Percentiles rank a stretch among this genome's conserved stretches.
These are phyloP conservation scores for Schrankia costaestrigalis DNA, from an alignment of 2,888 invertebrate species.

Conservation along the genomic window DNA sequence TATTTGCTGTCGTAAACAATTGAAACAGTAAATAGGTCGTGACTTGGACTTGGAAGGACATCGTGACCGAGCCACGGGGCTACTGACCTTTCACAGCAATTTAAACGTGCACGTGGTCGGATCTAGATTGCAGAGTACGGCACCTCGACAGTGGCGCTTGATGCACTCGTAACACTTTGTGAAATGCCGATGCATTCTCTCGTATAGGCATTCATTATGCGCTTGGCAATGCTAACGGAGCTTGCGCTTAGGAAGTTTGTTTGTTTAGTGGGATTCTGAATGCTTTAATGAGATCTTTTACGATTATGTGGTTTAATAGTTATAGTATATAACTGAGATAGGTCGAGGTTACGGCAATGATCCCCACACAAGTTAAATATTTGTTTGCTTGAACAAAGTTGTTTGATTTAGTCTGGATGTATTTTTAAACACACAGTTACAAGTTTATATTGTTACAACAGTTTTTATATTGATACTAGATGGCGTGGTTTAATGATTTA, in stretches of 20 bases:
- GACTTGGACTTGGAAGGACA: slow-evolving; percentile 63
- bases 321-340: no score
- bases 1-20: slow-evolving; percentile 50
- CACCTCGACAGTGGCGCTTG: slow-evolving; percentile 20
- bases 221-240: slow-evolving; percentile 14
- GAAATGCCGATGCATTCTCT: slow-evolving; percentile 17
- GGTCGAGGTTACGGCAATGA: no score
- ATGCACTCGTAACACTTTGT: slow-evolving; percentile 13
- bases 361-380: no score
- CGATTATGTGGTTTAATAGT: no score
- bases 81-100: slow-evolving; percentile 64
- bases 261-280: slow-evolving; percentile 6
- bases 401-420: no score
- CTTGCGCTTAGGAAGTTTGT: slow-evolving; percentile 6
- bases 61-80: slow-evolving; percentile 64
- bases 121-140: slow-evolving; percentile 44
- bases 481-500: no score
- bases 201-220: slow-evolving; percentile 19
- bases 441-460: no score
- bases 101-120: slow-evolving; percentile 51
- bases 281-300: no score
- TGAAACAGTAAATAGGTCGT: slow-evolving; percentile 73
- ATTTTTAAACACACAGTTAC: no score
- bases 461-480: no score
- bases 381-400: no score